Conservation (phyloP, 2,888 invertebrate genomes). For the Agrochola macilenta region DNA sequence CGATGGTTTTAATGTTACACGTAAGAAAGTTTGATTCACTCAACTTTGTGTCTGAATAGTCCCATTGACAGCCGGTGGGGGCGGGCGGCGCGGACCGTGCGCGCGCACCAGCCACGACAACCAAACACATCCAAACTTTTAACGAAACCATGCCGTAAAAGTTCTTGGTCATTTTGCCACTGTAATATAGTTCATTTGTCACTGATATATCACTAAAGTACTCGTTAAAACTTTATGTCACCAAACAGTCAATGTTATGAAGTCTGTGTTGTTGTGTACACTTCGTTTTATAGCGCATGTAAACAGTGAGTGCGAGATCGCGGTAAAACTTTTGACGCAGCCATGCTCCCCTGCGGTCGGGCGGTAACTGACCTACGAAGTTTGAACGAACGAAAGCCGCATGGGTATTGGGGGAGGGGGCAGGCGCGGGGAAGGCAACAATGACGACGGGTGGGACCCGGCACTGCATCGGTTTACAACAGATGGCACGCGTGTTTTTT, state of each 20-base stretch:
- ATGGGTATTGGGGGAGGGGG: conserved; percentile 84
- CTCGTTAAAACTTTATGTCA: conserved; percentile 79
- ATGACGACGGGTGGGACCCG: conserved; percentile 85
- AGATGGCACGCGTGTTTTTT: conserved; percentile 90
- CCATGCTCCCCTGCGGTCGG: conserved; percentile 90
- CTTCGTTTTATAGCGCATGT: conserved; percentile 86
- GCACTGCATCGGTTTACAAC: conserved; percentile 88
- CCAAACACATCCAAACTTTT: conserved; percentile 90
- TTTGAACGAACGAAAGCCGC: conserved; percentile 90
- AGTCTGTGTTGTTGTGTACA: conserved; percentile 81
- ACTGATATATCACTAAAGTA: conserved; percentile 81
- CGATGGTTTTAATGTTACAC: conserved; percentile 94
- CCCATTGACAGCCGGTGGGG: conserved; percentile 94
- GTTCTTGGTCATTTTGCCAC: conserved; percentile 86
- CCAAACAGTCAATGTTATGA: conserved; percentile 79
- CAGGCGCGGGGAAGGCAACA: conserved; percentile 78
- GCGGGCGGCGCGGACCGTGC: conserved; percentile 90
- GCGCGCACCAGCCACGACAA: conserved; percentile 88
- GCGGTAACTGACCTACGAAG: conserved; percentile 91
- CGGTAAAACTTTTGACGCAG: conserved; percentile 89
- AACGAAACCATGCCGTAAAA: conserved; percentile 88
- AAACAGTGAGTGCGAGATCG: conserved; percentile 88
- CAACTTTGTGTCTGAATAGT: conserved; percentile 90
- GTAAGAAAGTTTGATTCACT: conserved; percentile 91
- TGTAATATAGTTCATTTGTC: conserved; percentile 87